These are phyloP conservation scores for Diprion similis DNA, from an alignment of 1,140 invertebrate species.

Conservation along the genomic window DNA sequence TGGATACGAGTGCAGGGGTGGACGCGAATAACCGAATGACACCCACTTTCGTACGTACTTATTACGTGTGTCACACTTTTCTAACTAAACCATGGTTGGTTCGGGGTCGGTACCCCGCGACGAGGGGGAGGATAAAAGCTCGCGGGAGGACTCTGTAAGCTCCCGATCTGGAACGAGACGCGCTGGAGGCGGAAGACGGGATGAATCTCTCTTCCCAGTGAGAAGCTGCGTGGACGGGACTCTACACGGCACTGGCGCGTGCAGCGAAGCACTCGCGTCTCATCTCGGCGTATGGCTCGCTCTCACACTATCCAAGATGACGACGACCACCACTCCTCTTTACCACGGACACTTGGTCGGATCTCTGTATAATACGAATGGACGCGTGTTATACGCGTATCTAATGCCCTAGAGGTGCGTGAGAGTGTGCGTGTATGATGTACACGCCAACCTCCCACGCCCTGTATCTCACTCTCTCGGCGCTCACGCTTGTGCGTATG, in stretches of 20 bases:
- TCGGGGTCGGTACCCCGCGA: no score
- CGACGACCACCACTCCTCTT: background rate
- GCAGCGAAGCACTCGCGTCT: conserved; percentile 24
- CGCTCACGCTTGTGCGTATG: background rate
- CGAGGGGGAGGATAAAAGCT: no score
- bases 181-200: conserved; percentile 18
- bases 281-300: background rate
- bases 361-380: background rate
- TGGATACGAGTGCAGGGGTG: no score
- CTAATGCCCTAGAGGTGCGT: background rate
- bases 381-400: background rate
- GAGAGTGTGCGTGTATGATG: background rate
- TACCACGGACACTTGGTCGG: background rate
- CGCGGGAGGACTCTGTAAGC: no score
- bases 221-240: conserved; percentile 47
- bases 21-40: no score
- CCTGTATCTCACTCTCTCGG: background rate
- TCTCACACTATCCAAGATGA: conserved; percentile 2
- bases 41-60: no score
- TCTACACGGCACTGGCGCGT: conserved; percentile 48
- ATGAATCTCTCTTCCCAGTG: conserved; percentile 28
- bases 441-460: background rate
- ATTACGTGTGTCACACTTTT: no score
- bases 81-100: no score
- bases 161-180: background rate